Evolutionary conservation across 35 echinoderm and acorn worm species (phyloP), one percentile per base, ranked within the genome.

Genomic region (Stichopus chloronotus): DNA sequence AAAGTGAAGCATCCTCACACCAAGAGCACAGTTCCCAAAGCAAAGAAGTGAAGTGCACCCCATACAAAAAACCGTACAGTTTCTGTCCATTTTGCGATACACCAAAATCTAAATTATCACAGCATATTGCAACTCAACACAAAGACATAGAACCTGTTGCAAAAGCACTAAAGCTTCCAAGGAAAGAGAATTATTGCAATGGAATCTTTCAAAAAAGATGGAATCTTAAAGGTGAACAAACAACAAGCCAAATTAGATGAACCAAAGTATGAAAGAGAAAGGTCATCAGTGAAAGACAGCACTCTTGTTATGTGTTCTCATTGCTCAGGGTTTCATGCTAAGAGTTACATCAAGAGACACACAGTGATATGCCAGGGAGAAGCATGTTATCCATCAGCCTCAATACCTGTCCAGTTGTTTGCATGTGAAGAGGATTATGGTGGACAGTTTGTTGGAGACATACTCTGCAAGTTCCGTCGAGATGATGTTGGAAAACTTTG

Each of bases 281-380:
- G 81, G 56, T 30, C 59, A 5, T 3, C 25, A 79, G 19, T 54
- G 9, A 52, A 10, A 81, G 56, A 4, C 55, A 2, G 4, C 19
- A 11, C 60, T 63, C 25, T 92, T 13, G 91, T 92, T 55, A 84
- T 95, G 81, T 95, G 94, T 65, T 55, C 19, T 16, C 17, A 71
- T 5, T 95, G 94, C 76, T 78, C 5, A 22, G 90, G 78, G 21
- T 95, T 92, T 57, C 79, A 92, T 68, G n/a, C 68, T n/a, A 92
- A 68, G 19, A 10, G 8, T 1, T 89, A 88, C 17, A 79, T 92
- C 12, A 79, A 54, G 14, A 72, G 91, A 61, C 94, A 95, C 58
- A 87, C 19, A 59, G 57, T 55, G 55, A 79, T 11, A 11, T 81
- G 76, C 24, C 19, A 78, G 5, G 60, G 56, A 59, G 68, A 43